Evolutionary conservation across 1,140 invertebrate species (phyloP), one percentile per base, ranked within the genome.

Genomic region (Papilio aristodemus): DNA sequence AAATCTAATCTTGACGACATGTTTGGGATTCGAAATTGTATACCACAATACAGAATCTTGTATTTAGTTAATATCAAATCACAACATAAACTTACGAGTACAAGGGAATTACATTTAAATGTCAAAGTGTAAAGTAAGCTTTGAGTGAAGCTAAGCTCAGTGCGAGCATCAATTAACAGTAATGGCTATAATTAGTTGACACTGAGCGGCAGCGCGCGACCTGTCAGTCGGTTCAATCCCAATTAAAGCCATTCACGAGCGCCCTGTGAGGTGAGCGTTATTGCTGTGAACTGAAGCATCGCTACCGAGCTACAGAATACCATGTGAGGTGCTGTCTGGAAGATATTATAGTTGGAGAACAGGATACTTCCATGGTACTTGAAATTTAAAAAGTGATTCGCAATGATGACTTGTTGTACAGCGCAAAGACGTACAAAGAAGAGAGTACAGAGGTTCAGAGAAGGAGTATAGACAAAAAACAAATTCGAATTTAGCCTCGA

Each of bases 111-210:
- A 64, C 60, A 64, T 64, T 64, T 27, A 46, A 50, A 39, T 66
- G 63, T 50, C 63, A 46, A 46, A 66, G 39, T 32, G 41, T 63
- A 11, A 36, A 43, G 9, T 43, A 13, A 63, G 60, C 22, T 32
- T 25, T 14, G 25, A 66, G 14, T 39, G 39, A 14, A 50, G 41
- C 43, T 43, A 1, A 36, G 0, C 13, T 66, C 63, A 17, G 25
- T 17, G 19, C 14, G 39, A 32, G 41, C 41, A 32, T 66, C 63
- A 32, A 50, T 46, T 66, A 66, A 11, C 17, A 36, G 13, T 43
- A 43, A 38, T 39, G 32, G 39, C 14, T 19, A 64, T 39, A 64
- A 64, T 64, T 64, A 64, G 62, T 64, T 64, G 13, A 38, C 62
- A 64, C 37, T 19, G 11, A n/a, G 13, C 10, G 14, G 59, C 59